phyloP scores from a whole-genome alignment of 2,797 vertebrate species.

The Xenentodon cancila region DNA sequence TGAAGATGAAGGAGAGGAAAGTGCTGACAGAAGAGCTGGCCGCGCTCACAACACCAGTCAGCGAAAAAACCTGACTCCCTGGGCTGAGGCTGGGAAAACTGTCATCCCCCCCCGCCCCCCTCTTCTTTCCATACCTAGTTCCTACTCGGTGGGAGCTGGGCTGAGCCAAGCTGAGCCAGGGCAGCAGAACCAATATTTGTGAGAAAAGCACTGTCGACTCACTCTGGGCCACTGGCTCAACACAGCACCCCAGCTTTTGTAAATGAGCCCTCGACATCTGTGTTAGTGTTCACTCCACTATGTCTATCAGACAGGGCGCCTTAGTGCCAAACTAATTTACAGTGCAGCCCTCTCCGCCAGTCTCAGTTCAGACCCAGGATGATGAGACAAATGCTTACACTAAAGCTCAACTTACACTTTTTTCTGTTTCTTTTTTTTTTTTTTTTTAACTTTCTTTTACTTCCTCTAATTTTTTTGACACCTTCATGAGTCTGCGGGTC shows the following conservation, averaged over 20 bases:
- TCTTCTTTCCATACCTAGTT: constrained; percentile 47
- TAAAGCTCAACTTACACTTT: constrained; percentile 60
- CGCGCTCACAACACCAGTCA: constrained; percentile 81
- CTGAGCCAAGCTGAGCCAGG: constrained; percentile 68
- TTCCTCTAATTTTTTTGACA: constrained; percentile 63
- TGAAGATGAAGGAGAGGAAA: constrained; percentile 94
- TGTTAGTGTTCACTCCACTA: constrained; percentile 67
- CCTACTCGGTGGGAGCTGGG: constrained; percentile 67
- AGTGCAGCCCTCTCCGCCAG: constrained; percentile 50
- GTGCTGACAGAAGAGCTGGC: constrained; percentile 90
- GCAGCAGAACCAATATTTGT: constrained; percentile 78
- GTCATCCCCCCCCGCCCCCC: constrained; percentile 69
- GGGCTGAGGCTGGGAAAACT: constrained; percentile 81
- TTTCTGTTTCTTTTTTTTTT: constrained; percentile 22
- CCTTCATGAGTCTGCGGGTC: constrained; percentile 46
- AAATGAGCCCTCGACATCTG: constrained; percentile 83
- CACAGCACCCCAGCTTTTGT: constrained; percentile 71
- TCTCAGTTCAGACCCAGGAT: constrained; percentile 51
- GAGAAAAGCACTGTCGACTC: constrained; percentile 70
- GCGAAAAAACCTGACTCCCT: constrained; percentile 82
- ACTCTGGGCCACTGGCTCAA: constrained; percentile 68
- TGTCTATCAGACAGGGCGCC: constrained; percentile 68
- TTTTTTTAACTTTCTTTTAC: constrained; percentile 26
- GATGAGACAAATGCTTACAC: constrained; percentile 74
- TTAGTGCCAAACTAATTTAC: constrained; percentile 74